A percentile compares a stretch with the other conserved stretches of the same genome.
Evolutionary conservation across 2,797 vertebrate genomes (phyloP).

Genomic region (Mus spretus): DNA sequence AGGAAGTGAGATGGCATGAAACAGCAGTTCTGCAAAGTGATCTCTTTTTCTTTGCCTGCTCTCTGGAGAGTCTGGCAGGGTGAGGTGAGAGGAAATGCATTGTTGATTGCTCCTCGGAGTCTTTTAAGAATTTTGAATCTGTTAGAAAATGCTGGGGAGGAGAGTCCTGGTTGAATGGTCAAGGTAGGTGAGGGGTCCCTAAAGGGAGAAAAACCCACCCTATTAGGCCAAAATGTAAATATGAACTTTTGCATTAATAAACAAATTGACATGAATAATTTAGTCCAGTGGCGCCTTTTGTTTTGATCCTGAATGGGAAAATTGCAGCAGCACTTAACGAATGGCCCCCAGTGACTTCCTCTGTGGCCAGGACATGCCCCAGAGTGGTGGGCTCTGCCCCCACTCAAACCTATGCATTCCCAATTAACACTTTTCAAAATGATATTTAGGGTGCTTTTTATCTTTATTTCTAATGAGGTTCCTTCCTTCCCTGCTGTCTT

Average conservation of each 20-base stretch:
- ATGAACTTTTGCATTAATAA: constrained; percentile 86
- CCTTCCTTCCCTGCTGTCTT: constrained; percentile 92
- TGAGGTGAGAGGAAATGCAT: constrained; percentile 64
- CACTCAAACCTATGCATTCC: constrained; percentile 86
- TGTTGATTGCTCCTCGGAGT: constrained; percentile 49
- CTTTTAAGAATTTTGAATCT: constrained; percentile 78
- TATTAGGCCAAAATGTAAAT: constrained; percentile 81
- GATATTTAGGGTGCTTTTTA: constrained; percentile 88
- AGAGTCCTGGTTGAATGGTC: background rate
- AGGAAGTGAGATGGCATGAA: constrained; percentile 46
- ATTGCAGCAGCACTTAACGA: constrained; percentile 69
- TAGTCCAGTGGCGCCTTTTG: constrained; percentile 75
- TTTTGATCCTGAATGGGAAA: constrained; percentile 77
- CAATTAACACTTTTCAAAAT: constrained; percentile 92
- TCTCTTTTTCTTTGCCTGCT: constrained; percentile 69
- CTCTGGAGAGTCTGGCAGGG: constrained; percentile 3
- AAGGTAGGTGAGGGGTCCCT: constrained; percentile 14
- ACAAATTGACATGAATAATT: constrained; percentile 89
- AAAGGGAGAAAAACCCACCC: constrained; percentile 78
- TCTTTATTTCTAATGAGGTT: constrained; percentile 91
- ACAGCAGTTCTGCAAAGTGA: constrained; percentile 63
- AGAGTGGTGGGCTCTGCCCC: constrained; percentile 79
- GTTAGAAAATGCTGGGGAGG: constrained; percentile 36
- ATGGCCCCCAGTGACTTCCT: constrained; percentile 79
- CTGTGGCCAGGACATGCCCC: constrained; percentile 82